Evolutionary conservation across 2,888 invertebrate genomes (phyloP).

Genomic region (Synergus laeviventris): DNA sequence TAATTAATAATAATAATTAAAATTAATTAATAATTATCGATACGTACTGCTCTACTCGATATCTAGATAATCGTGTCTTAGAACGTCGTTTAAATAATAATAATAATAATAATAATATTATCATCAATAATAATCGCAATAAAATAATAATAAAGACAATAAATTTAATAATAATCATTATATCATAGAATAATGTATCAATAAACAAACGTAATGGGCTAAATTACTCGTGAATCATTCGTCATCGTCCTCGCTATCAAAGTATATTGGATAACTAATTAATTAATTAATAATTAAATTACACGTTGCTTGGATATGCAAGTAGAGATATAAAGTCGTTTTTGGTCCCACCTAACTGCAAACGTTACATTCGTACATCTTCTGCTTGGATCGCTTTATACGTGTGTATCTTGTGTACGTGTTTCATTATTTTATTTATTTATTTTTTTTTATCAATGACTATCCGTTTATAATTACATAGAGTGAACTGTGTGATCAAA

Average conservation of each 20-base stretch:
- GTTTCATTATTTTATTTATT: slow-evolving; percentile 46
- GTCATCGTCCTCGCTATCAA: slow-evolving; percentile 72
- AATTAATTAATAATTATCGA: slow-evolving; percentile 75
- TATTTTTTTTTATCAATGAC: slow-evolving; percentile 30
- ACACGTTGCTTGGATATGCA: slow-evolving; percentile 76
- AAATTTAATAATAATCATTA: slow-evolving; percentile 66
- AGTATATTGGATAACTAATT: slow-evolving; percentile 74
- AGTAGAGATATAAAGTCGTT: slow-evolving; percentile 76
- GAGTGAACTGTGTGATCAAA: slow-evolving; percentile 32
- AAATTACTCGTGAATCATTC: slow-evolving; percentile 70
- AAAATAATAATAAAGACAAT: slow-evolving; percentile 66
- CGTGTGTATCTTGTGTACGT: slow-evolving; percentile 50
- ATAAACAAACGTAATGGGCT: slow-evolving; percentile 75
- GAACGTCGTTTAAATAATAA: slow-evolving; percentile 72
- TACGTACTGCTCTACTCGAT: slow-evolving; percentile 73
- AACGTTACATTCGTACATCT: slow-evolving; percentile 75
- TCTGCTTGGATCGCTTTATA: slow-evolving; percentile 59
- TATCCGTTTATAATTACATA: slow-evolving; percentile 43
- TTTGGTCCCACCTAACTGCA: slow-evolving; percentile 77
- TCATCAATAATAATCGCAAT: slow-evolving; percentile 58
- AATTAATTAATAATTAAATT: slow-evolving; percentile 75
- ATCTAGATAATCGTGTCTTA: slow-evolving; percentile 74
- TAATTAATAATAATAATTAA: slow-evolving; percentile 71
- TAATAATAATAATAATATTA: slow-evolving; percentile 60
- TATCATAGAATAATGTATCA: slow-evolving; percentile 73